These are phyloP conservation scores for Homarus gammarus DNA, from an alignment of 2,888 invertebrate species.

Conservation along the genomic window DNA sequence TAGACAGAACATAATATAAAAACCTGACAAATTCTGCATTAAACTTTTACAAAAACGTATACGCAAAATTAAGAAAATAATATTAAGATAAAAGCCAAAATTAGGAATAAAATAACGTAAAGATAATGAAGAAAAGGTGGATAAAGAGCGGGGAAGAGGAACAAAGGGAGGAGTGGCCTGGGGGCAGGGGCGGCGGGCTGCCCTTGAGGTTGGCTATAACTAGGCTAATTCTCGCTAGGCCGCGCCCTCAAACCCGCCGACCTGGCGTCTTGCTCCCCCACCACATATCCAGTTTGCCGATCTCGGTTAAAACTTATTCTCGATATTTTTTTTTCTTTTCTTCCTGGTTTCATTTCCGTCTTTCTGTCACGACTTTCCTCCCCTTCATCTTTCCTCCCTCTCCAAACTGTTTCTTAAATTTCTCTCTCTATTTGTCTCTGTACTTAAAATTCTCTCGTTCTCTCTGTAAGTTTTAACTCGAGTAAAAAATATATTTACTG, in stretches of 20 bases:
- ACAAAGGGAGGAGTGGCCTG: not conserved
- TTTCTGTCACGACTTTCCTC: too few species aligned
- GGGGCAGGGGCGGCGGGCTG: not conserved
- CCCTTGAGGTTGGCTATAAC: not conserved
- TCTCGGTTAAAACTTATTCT: not conserved
- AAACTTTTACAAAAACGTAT: too few species aligned
- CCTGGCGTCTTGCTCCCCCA: not conserved
- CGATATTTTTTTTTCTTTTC: too few species aligned
- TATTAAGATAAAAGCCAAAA: not conserved
- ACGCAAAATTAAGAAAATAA: too few species aligned
- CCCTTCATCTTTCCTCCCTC: not conserved
- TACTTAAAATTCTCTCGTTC: not conserved
- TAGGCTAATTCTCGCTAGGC: not conserved
- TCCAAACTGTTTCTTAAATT: not conserved
- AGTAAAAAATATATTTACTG: too few species aligned
- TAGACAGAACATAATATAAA: too few species aligned
- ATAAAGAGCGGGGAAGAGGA: not conserved
- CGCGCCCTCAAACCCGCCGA: slow-evolving; percentile 8
- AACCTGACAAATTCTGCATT: too few species aligned
- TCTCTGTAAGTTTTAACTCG: too few species aligned
- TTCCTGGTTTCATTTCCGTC: too few species aligned
- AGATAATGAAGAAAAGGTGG: not conserved
- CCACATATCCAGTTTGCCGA: slow-evolving; percentile 10
- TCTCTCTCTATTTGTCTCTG: not conserved
- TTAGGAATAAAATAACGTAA: not conserved